Base-by-base conservation (phyloP, 2,888 invertebrate genomes). In the Agrilus cyanescens region DNA sequence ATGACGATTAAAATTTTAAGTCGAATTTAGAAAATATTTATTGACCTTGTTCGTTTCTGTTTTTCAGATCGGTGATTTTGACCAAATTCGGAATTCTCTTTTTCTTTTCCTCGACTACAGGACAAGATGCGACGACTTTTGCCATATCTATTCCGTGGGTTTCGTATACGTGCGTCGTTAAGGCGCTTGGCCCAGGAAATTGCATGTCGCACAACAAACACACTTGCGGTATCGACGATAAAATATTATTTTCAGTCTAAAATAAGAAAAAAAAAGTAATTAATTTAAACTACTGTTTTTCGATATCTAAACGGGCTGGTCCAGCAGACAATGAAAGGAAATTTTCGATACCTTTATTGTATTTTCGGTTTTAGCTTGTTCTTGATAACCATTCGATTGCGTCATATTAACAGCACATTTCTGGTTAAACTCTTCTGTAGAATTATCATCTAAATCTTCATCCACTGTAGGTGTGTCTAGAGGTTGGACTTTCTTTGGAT, bases 141-240 rank as follows among this genome's bases (percentile, higher is more conserved):
- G 55, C 57, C 60, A 53, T 69, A 56, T 73, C 72, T 31, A 72
- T 68, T 0, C 70, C 70, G 49, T 75, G 75, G n/a, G 61, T 60
- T 35, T 70, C 66, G 40, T 69, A 62, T 35, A 75, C 69, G 50
- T 75, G 75, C 45, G 66, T 58, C 14, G 70, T 70, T 40, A 75
- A 55, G n/a, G 66, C 63, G 4, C 68, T 60, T 35, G 70, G 64
- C 12, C 66, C 57, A 2, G 59, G 56, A 46, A 73, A 71, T 44
- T 68, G 66, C 48, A 65, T 63, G 39, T 71, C 70, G 50, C 75
- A 75, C n/a, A 74, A 50, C 39, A 73, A 57, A 54, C 75, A 75
- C 20, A 66, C 57, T 49, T 65, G 72, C 2, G 67, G 67, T 60
- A 68, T 54, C 53, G 30, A 63, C 59, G 44, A 66, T 64, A 4